Conservation (phyloP, 1,140 invertebrate species). For the Lordiphosa collinella region DNA sequence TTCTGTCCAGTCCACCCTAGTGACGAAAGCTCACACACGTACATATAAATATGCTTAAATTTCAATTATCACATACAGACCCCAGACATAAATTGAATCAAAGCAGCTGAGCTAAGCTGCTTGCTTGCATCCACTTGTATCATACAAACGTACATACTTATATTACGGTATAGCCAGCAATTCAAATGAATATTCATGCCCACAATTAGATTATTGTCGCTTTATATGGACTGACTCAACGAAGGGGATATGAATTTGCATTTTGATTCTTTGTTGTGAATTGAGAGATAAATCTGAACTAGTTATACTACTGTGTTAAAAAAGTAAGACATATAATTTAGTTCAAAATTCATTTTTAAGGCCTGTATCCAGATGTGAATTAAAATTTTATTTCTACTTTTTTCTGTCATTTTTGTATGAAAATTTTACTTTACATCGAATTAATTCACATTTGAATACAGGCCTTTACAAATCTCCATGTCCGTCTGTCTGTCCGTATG, state of each 20-base stretch:
- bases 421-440: too few species aligned
- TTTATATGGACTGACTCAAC: constrained; percentile 24
- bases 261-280: constrained; percentile 1
- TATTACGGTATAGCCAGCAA: constrained; percentile 25
- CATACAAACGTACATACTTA: constrained; percentile 30
- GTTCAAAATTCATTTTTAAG: too few species aligned
- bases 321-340: too few species aligned
- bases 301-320: not conserved
- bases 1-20: constrained; percentile 1
- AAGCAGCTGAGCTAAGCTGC: constrained; percentile 40
- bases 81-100: constrained; percentile 60
- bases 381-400: too few species aligned
- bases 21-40: constrained; percentile 18
- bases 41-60: constrained; percentile 35
- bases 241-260: constrained; percentile 14
- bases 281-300: not conserved
- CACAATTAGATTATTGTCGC: constrained; percentile 58
- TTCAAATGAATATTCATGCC: constrained; percentile 44
- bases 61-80: constrained; percentile 45
- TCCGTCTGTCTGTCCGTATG: too few species aligned
- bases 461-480: too few species aligned
- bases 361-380: too few species aligned
- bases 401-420: too few species aligned
- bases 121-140: constrained; percentile 20
- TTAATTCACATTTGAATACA: too few species aligned